Base-by-base conservation (phyloP, 2,797 vertebrate species). In the Micromesistius poutassou region DNA sequence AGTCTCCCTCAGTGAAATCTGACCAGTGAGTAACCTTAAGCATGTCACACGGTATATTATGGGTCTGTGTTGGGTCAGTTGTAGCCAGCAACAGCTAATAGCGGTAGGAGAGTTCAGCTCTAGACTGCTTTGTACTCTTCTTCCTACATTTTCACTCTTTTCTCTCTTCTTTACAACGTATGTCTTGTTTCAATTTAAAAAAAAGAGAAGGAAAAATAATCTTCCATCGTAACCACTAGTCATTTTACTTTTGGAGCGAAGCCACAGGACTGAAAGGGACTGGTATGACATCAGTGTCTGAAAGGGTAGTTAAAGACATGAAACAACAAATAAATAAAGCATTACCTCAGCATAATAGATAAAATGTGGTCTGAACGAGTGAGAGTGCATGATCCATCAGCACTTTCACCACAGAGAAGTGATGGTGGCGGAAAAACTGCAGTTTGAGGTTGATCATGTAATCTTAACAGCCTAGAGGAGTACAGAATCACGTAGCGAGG, bases 341-440 rank as follows among this genome's bases (percentile, higher is more conserved):
- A 91, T 91, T 90, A 90, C 86, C 73, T 89, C 91, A 91, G 85
- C 83, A 89, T 87, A 91, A 87, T 87, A 80, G 89, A 78, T 80
- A 76, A 78, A 84, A 50, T 73, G 62, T 71, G 81, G 73, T 74
- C 82, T 73, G 82, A 82, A 83, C 74, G 84, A 86, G 80, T 89
- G 88, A 90, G 85, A 80, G 78, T 76, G 82, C 80, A 81, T 71
- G 71, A 77, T 86, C 82, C 80, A 82, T 89, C 79, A 76, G 84
- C 87, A 87, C 80, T 79, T 89, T 80, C 71, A 81, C 80, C 79
- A 13, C 80, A 82, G 77, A 30, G 30, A 55, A 78, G 75, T 81
- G 79, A 87, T 77, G 62, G 78, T 82, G 78, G 81, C 78, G 80
- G 84, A 55, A 76, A 76, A 79, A 78, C 77, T 73, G 10, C 66